Conservation (phyloP, 2,113 vertebrate species). For the Mustelus asterias region DNA sequence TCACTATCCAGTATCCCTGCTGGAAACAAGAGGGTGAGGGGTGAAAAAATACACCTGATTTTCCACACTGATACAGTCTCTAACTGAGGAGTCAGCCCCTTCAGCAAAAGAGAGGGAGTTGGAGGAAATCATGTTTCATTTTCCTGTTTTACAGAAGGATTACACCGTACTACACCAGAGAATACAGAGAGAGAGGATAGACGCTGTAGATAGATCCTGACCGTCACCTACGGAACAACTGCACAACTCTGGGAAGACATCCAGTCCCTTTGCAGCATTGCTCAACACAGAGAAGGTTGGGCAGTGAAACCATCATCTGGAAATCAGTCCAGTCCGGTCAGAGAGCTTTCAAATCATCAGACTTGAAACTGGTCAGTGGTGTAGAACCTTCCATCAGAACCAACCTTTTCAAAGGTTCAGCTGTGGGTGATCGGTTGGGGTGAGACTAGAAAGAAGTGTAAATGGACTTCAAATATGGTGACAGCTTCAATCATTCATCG, state of each 20-base stretch:
- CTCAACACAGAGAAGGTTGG: neutral
- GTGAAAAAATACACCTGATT: too few species aligned
- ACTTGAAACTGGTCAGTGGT: neutral
- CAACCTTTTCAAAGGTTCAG: neutral
- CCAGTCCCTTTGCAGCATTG: neutral
- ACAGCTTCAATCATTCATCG: neutral
- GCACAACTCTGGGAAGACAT: neutral
- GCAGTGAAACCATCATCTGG: neutral
- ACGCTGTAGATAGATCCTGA: neutral
- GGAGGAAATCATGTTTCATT: neutral
- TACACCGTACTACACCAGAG: neutral
- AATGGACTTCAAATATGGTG: neutral
- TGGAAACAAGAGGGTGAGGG: neutral
- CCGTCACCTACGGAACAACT: neutral
- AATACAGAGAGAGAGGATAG: neutral
- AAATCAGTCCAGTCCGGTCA: neutral
- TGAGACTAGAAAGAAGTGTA: neutral
- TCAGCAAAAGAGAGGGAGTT: neutral
- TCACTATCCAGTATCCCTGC: neutral
- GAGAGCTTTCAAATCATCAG: neutral
- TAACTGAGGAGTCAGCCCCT: neutral
- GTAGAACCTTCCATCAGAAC: neutral
- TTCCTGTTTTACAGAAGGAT: neutral
- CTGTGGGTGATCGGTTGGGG: neutral
- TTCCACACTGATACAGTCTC: neutral